Evolutionary conservation across 2,113 vertebrate genomes (phyloP).

Genomic region (Oncorhynchus masou): DNA sequence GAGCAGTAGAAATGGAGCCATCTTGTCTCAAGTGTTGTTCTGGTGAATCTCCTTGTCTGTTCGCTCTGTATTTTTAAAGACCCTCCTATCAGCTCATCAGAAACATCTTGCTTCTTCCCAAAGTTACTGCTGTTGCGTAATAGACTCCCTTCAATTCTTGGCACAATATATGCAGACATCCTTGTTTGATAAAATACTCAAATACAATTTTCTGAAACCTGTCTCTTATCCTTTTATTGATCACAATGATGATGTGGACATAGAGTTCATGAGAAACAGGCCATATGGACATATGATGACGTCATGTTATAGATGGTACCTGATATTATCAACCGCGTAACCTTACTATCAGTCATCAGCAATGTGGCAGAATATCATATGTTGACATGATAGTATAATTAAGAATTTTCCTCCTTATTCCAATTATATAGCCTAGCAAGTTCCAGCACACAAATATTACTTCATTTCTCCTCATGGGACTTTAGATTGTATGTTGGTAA

Average conservation of each 20-base stretch:
- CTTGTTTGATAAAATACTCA: slow-evolving; percentile 27
- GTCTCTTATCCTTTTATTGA: slow-evolving; percentile 3
- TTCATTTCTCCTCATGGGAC: no score
- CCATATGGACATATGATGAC: no score
- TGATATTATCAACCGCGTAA: no score
- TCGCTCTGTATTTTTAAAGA: slow-evolving; percentile 51
- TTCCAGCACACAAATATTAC: no score
- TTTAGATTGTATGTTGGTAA: no score
- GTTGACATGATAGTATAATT: no score
- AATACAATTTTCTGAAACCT: not conserved
- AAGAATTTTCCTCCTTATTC: no score
- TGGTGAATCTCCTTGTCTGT: not conserved
- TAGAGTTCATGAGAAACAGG: slow-evolving; percentile 38
- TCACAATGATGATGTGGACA: not conserved
- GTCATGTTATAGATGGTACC: no score
- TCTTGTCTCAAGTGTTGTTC: not conserved
- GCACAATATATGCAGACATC: slow-evolving; percentile 17
- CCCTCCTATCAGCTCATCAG: slow-evolving; percentile 38
- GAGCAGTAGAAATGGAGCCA: slow-evolving; percentile 51
- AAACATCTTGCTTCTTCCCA: slow-evolving; percentile 47
- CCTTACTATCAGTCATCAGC: no score
- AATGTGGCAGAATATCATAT: no score
- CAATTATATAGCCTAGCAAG: no score
- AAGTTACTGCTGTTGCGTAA: not conserved
- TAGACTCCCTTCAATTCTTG: no score